A percentile compares a stretch with the other conserved stretches of the same genome.
Conservation (phyloP, 2,797 vertebrate species). For the Heterohyrax brucei region DNA sequence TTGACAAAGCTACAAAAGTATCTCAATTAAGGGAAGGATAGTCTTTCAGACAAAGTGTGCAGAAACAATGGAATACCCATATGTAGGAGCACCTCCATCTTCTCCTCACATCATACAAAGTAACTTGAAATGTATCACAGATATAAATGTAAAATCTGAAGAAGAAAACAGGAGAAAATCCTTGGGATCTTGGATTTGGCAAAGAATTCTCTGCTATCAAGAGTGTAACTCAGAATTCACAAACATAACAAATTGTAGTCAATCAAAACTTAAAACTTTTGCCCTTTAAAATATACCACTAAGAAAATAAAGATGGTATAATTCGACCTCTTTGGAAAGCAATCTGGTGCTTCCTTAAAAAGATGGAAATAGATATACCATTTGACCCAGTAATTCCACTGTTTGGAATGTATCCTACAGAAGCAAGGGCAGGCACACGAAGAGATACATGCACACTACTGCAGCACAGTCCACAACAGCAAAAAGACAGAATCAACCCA, state of each 20-base stretch:
- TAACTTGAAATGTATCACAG: not conserved
- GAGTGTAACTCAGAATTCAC: not conserved
- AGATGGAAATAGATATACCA: too few species aligned
- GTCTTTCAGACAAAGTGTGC: conserved; percentile 15
- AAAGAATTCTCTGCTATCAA: not conserved
- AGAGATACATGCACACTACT: too few species aligned
- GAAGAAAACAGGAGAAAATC: not conserved
- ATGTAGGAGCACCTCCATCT: not conserved
- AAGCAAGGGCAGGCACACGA: too few species aligned
- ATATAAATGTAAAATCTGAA: not conserved
- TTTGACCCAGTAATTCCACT: too few species aligned
- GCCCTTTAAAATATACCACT: not conserved
- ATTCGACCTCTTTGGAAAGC: too few species aligned
- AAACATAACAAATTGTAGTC: not conserved
- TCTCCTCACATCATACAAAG: not conserved
- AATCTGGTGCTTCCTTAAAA: too few species aligned
- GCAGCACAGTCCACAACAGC: too few species aligned
- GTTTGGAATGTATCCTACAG: too few species aligned
- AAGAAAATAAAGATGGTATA: not conserved
- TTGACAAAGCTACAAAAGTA: conserved; percentile 27
- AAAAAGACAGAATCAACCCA: too few species aligned
- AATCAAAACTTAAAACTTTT: conserved; percentile 23
- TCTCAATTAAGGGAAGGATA: not conserved
- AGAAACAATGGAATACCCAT: conserved; percentile 6
- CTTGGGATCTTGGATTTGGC: not conserved